Base-by-base conservation (phyloP, 2,113 vertebrate genomes). In the Gila orcuttii region DNA sequence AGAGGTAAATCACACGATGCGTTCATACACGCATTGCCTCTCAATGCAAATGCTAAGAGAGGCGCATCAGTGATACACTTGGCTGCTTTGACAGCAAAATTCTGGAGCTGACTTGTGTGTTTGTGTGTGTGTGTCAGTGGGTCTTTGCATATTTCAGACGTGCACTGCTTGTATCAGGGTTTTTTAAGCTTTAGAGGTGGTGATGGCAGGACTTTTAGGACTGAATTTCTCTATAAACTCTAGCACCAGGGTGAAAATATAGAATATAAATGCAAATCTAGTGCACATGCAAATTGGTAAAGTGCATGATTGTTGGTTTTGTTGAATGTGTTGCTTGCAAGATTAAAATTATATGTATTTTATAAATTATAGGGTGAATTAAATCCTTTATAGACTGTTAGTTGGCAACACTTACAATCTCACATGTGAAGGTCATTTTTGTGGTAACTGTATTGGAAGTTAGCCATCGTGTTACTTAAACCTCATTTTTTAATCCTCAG, bases 11-110 rank as follows among this genome's bases (percentile, higher is more conserved):
- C 42, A 45, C 25, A 86, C 33, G 42, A 78, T 71, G 39, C 52
- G 4, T 5, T 74, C 33, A 84, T 66, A 79, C 69, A 84, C 8
- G 57, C 79, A 55, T 52, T 66, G 59, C 55, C 55, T 82, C 73
- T 62, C 62, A 85, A 52, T 81, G 33, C 77, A 83, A 76, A 80
- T 76, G 39, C 60, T 82, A 21, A 28, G 66, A 85, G 80, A 85
- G 47, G 59, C 33, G 21, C 64, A 79, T 77, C 55, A 57, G 4
- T 69, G 80, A 83, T 83, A 83, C 66, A 83, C 80, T 71, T 83
- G 80, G 66, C 47, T 82, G 80, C 64, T 82, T 71, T 57, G 64
- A 69, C 64, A 82, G 80, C 80, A 82, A 21, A 82, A 82, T 21
- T 55, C 47, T 74, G 52, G 13, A 45, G n/a, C 42, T 84, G 28